These are phyloP conservation scores for Eremophila alpestris DNA, from an alignment of 2,797 vertebrate genomes.

Conservation along the genomic window DNA sequence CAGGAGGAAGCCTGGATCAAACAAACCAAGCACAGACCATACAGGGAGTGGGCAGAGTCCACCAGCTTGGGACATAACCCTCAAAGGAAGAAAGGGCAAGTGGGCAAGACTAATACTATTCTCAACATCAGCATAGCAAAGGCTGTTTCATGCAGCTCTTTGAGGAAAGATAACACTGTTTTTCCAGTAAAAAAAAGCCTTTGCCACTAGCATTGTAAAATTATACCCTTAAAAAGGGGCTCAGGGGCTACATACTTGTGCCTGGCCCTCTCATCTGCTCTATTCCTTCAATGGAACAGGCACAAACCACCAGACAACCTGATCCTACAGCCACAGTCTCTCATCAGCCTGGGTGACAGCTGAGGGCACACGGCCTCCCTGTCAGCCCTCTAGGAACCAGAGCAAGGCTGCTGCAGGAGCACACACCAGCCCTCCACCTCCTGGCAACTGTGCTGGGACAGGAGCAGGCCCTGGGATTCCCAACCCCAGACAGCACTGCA, in stretches of 20 bases:
- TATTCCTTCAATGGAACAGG: not conserved
- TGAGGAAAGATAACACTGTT: not conserved
- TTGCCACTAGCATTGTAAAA: not conserved
- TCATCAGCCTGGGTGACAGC: not conserved
- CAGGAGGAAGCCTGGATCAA: not conserved
- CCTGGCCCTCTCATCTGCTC: not conserved
- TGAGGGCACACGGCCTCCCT: rapidly evolving
- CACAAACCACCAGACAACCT: not conserved
- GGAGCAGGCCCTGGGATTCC: rapidly evolving
- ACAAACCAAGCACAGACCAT: not conserved
- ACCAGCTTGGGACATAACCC: not conserved
- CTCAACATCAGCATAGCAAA: not conserved
- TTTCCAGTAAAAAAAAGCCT: not conserved
- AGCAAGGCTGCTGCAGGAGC: not conserved
- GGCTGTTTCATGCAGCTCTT: not conserved
- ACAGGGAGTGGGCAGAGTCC: rapidly evolving
- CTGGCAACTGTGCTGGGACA: rapidly evolving
- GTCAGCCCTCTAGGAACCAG: not conserved
- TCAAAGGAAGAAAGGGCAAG: not conserved
- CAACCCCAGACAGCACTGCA: not conserved
- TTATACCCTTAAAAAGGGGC: not conserved
- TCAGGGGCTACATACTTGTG: not conserved
- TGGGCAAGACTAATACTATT: not conserved
- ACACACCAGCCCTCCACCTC: not conserved
- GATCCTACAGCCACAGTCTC: not conserved